These are phyloP conservation scores for Oryzias dopingdopingensis DNA, from an alignment of 2,797 vertebrate genomes.

Conservation along the genomic window DNA sequence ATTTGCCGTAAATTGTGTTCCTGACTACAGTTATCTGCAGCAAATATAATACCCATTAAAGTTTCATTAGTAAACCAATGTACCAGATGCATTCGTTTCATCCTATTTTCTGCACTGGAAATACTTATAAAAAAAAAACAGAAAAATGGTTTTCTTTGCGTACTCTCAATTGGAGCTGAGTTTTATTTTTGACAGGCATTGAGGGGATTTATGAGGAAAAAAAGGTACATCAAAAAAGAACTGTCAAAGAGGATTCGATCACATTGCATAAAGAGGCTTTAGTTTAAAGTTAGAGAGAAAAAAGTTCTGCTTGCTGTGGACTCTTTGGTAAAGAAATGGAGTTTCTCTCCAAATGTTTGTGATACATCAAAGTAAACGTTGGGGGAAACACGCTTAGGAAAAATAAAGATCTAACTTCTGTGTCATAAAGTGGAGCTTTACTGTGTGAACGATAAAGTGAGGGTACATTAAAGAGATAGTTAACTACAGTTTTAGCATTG, in stretches of 20 bases:
- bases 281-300: conserved; percentile 19
- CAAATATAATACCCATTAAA: conserved; percentile 53
- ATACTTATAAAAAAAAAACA: conserved; percentile 3
- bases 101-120: conserved; percentile 43
- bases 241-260: conserved; percentile 33
- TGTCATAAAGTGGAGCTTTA: background rate
- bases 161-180: conserved; percentile 37
- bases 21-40: conserved; percentile 32
- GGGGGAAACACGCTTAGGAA: background rate
- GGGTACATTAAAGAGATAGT: background rate
- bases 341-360: conserved; percentile 7
- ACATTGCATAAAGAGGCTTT: conserved; percentile 8
- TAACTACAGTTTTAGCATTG: too few species aligned
- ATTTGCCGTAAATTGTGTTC: conserved; percentile 27
- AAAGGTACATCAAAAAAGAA: conserved; percentile 35
- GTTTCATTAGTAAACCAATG: conserved; percentile 51
- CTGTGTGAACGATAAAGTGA: background rate
- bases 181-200: conserved; percentile 20
- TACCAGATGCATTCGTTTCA: conserved; percentile 39
- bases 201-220: conserved; percentile 6
- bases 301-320: background rate
- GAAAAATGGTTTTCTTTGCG: conserved; percentile 17
- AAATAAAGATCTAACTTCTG: background rate
- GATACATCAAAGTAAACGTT: background rate
- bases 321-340: conserved; percentile 8